phyloP scores from a whole-genome alignment of 1,140 invertebrate genomes.

The Papilio polyxenes region DNA sequence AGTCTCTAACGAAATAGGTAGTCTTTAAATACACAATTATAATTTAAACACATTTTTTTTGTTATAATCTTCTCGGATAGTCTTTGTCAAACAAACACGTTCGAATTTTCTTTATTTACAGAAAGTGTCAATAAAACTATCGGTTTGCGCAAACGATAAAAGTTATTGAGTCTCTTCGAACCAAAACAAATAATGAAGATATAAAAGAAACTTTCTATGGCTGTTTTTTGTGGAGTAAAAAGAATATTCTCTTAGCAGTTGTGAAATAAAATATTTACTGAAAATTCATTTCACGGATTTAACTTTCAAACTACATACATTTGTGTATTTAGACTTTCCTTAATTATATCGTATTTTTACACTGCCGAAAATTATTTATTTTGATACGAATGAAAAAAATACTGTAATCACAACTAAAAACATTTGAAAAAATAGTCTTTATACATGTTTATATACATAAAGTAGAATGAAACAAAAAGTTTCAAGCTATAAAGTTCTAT shows the following conservation, averaged over 20 bases:
- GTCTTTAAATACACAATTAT: no score
- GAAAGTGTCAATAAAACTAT: conserved; percentile 5
- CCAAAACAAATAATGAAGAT: conserved; percentile 14
- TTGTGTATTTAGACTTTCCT: not conserved
- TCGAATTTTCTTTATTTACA: conserved; percentile 2
- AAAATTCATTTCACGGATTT: not conserved
- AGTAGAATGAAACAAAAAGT: not conserved
- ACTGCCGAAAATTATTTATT: not conserved
- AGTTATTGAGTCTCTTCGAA: conserved; percentile 15
- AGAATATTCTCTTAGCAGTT: not conserved
- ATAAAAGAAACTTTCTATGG: conserved; percentile 11
- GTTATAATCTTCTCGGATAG: not conserved
- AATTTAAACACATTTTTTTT: no score
- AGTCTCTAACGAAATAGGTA: no score
- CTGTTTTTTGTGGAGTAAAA: not conserved
- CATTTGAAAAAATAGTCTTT: not conserved
- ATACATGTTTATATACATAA: not conserved
- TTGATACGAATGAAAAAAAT: not conserved
- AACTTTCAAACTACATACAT: not conserved
- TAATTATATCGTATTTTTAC: not conserved
- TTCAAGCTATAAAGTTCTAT: conserved; percentile 12
- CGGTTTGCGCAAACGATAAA: not conserved
- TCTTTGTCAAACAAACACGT: not conserved
- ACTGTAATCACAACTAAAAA: not conserved
- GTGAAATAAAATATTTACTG: not conserved